Base-by-base conservation (phyloP, 2,888 invertebrate genomes). In the Trichopria drosophilae region DNA sequence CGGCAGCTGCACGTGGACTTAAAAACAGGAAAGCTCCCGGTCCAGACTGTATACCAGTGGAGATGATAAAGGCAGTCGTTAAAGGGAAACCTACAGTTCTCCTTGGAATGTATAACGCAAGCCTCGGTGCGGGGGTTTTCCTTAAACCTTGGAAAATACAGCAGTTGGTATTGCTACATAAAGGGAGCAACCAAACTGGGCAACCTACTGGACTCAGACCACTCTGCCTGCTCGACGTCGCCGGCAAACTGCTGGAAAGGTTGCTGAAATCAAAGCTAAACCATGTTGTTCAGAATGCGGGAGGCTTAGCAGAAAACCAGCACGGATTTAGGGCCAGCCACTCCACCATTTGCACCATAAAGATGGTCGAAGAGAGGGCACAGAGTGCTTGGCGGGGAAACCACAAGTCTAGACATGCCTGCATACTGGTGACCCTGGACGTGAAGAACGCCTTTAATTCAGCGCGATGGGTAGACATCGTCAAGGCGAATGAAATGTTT, bases 211-310 rank as follows among this genome's bases (percentile, higher is more conserved):
- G n/a, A 9, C 15, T 13, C 29, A 4, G 29, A 15, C 29, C 29
- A 9, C 15, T 29, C 12, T 29, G 29, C 10, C n/a, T 29, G 29
- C 29, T 64, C 13, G 55, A 58, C n/a, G 48, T 51, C 7, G 6
- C 63, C 6, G 65, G 62, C 0, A 68, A 63, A 40, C 23, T 67
- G 1, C 43, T 64, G 5, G 67, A 69, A 40, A 29, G 10, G 10
- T 15, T 29, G 10, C 10, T 29, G 10, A 29, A 9, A 9, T 4
- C 29, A 9, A 4, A 15, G 29, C 29, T 29, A 4, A 4, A 6
- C 15, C n/a, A 15, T 4, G 29, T 15, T 6, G 10, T 29, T 6
- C 5, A 4, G 4, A 4, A 6, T 15, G 4, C 29, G 5, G 29
- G 29, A 6, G 29, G 10, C 10, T 15, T 29, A 15, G n/a, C 29